Evolutionary conservation across 1,140 invertebrate species (phyloP).

Genomic region (Phymorhynchus buccinoides): DNA sequence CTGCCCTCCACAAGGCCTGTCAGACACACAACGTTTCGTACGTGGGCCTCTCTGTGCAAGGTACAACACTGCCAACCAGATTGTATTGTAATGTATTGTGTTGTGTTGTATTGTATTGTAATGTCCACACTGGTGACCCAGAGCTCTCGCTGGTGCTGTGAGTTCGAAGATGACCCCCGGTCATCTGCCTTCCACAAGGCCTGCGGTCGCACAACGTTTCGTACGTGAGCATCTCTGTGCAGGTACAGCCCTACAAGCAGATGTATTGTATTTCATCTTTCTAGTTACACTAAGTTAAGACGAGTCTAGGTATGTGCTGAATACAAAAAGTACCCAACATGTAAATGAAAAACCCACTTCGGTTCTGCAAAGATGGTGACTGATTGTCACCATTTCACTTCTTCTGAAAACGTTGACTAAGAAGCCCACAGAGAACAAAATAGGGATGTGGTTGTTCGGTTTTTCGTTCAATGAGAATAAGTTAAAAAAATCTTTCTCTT

Average conservation of each 20-base stretch:
- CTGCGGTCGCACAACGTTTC: background rate
- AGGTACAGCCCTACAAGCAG: background rate
- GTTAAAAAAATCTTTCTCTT: too few relatives aligned
- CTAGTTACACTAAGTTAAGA: too few relatives aligned
- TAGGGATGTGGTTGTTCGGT: too few relatives aligned
- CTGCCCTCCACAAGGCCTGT: background rate
- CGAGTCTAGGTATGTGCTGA: too few relatives aligned
- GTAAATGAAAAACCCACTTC: too few relatives aligned
- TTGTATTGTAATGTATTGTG: background rate
- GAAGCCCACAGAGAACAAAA: too few relatives aligned
- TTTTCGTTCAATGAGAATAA: too few relatives aligned
- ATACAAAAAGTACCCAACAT: too few relatives aligned
- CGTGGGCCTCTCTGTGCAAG: constrained; percentile 3
- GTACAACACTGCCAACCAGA: background rate
- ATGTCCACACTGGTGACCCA: background rate
- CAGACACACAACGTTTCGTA: background rate
- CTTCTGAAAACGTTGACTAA: too few relatives aligned
- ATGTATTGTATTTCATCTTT: background rate
- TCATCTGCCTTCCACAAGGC: background rate
- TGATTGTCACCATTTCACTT: too few relatives aligned
- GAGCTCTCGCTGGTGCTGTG: background rate
- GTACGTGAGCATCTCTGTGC: constrained; percentile 4
- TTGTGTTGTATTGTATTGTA: background rate
- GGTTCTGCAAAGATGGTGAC: too few relatives aligned
- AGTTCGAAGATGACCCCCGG: background rate